Base-by-base conservation (phyloP, 1,140 invertebrate species). In the Tribolium madens region DNA sequence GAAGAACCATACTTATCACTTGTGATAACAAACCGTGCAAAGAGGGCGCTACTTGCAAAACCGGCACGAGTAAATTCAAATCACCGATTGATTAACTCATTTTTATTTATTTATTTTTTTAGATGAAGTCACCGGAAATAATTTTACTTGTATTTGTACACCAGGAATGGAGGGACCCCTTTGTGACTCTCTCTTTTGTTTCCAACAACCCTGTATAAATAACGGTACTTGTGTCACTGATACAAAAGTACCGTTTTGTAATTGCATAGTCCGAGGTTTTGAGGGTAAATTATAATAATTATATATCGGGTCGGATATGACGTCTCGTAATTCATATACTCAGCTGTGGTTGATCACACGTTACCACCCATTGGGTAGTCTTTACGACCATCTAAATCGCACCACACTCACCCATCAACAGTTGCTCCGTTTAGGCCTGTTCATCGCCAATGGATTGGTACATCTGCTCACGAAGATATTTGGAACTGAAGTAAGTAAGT, bases 381-480 rank as follows among this genome's bases (percentile, higher is more conserved):
- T 99, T n/a, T 97, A 95, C 85, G 96, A 98, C 88, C 94, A 97
- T 87, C 88, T 98, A 36, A 95, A 93, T 84, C 86, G 91, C 7
- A 93, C 91, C 4, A 91, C 93, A 1, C 85, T 98, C 3, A 92
- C 91, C 52, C 90, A 93, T 76, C 89, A 92, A 77, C 93, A 95
- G 84, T 92, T 96, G 87, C 90, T 97, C 76, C 90, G 90, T 80
- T 91, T 98, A 73, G 93, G 93, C 70, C 87, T 96, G 50, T 95
- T 95, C 1, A 92, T 94, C 53, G 91, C 93, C 1, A 95, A 94
- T 86, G 97, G 96, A 0, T 84, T 98, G 12, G 91, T 96, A n/a
- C 96, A 98, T 88, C 87, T 98, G 14, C 97, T 98, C 84, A 96
- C 94, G 0, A 96, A 98, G 87, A 97, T 98, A 84, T 93, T 95